phyloP scores from a whole-genome alignment of 1,140 invertebrate genomes.

The Penaeus japonicus region DNA sequence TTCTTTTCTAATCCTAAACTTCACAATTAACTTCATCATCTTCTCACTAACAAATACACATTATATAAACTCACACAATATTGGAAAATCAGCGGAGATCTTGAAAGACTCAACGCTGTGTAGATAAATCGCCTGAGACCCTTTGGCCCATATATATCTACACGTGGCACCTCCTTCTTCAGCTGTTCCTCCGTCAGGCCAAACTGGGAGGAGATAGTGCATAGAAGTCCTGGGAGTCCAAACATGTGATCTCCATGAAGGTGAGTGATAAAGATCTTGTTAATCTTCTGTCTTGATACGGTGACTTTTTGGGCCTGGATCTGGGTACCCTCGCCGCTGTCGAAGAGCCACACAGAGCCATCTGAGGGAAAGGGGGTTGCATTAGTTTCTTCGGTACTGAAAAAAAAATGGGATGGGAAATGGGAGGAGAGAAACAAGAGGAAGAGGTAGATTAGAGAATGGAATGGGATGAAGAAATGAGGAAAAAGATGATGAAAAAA shows the following conservation, averaged over 20 bases:
- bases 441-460: too few species aligned
- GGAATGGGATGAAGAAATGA: too few species aligned
- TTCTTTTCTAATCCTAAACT: too few species aligned
- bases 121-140: conserved; percentile 64
- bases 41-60: conserved; percentile 50
- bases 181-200: conserved; percentile 6
- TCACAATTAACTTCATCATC: neutral
- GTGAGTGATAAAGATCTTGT: conserved; percentile 68
- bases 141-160: conserved; percentile 66
- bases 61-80: conserved; percentile 65
- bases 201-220: conserved; percentile 63
- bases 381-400: neutral
- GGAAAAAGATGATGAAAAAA: too few species aligned
- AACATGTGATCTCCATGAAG: conserved; percentile 69
- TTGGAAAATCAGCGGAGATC: conserved; percentile 62
- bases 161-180: conserved; percentile 53
- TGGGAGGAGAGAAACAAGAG: too few species aligned
- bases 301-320: conserved; percentile 66
- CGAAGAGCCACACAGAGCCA: conserved; percentile 66
- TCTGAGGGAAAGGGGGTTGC: conserved; percentile 53
- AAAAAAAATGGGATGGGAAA: too few species aligned
- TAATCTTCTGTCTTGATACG: conserved; percentile 64
- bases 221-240: conserved; percentile 67
- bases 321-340: conserved; percentile 68
- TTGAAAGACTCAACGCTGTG: conserved; percentile 62